Base-by-base conservation (phyloP, 2,113 vertebrate genomes). In the Scomber scombrus region DNA sequence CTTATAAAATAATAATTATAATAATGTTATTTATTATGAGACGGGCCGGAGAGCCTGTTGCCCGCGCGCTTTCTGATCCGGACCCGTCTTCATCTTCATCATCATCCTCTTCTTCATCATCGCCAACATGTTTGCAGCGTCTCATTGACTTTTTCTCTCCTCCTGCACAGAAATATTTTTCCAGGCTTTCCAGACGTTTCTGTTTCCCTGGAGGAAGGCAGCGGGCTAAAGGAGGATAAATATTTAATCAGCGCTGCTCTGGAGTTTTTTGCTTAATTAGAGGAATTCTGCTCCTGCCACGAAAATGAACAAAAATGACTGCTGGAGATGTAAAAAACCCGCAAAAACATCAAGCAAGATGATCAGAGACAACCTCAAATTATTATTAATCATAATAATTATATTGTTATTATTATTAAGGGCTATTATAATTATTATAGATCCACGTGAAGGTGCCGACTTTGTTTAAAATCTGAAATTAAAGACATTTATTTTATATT, bases 201-300 rank as follows among this genome's bases (percentile, higher is more conserved):
- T 21, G 61, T 11, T 18, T 88, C 86, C 85, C 88, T 16, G 60
- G 85, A 83, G 85, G 82, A 68, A 76, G 49, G 81, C 75, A 66
- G 79, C 60, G 76, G 69, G 85, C 76, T 85, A 85, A 85, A 85
- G 81, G 69, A 88, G 81, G 84, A 90, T 92, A 88, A 89, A 92
- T 92, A 92, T 91, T 92, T 92, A 85, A 90, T 92, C 84, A 88
- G 85, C 49, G 69, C 70, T 79, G 88, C 89, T 81, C 79, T 51
- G 61, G 80, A 89, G 85, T 88, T 88, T 23, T 81, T 9, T 71
- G 85, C 70, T 87, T 92, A 90, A 92, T 92, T 88, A 88, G 85
- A 88, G 70, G 71, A 85, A 86, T 85, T 87, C 73, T 57, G 80
- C 58, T 81, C 21, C 78, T 58, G 79, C 82, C 68, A 64, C 75